A percentile compares a stretch with the other conserved stretches of the same genome.
Conservation (phyloP, 2,797 vertebrate species). For the Taeniopygia guttata region DNA sequence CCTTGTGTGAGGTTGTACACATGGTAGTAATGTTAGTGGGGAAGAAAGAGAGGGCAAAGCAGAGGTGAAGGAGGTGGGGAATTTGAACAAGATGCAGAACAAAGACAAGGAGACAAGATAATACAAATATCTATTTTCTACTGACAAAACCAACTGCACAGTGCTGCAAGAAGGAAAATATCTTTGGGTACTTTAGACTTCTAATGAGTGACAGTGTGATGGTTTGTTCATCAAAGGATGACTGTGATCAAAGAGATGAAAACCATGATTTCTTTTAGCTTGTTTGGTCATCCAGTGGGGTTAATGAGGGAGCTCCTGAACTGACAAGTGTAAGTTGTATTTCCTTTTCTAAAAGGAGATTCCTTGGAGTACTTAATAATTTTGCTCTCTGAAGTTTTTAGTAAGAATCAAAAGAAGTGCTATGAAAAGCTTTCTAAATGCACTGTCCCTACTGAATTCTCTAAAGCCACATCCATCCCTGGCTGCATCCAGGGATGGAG, state of each 20-base stretch:
- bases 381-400: neutral
- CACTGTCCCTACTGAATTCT: neutral
- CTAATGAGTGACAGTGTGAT: neutral
- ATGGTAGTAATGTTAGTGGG: neutral
- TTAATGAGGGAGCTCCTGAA: neutral
- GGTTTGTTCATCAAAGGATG: neutral
- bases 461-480: neutral
- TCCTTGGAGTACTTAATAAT: neutral
- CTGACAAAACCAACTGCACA: neutral
- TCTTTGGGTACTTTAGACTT: neutral
- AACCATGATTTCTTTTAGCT: neutral
- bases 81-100: neutral
- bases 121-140: neutral
- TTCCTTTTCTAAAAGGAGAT: neutral
- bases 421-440: neutral
- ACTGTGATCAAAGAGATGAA: neutral
- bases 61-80: neutral
- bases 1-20: conserved; percentile 35
- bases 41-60: neutral
- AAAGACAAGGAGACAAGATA: neutral
- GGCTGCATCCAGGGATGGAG: neutral
- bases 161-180: neutral
- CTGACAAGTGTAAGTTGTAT: neutral
- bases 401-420: neutral
- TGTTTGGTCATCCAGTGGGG: neutral